phyloP scores from a whole-genome alignment of 92 coral and sea anemone genomes.

The Diadumene lineata region DNA sequence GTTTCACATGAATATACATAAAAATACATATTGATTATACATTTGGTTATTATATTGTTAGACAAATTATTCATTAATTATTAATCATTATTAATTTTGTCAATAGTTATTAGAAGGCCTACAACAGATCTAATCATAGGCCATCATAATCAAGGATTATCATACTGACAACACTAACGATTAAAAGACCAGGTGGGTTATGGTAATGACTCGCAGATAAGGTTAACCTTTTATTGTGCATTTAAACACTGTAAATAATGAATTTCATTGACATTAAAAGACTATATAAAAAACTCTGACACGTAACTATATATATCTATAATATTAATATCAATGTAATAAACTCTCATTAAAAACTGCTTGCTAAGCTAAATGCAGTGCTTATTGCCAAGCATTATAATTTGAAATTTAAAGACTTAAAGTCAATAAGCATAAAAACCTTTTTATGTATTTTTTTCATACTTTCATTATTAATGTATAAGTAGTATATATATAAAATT shows the following conservation, averaged over 20 bases:
- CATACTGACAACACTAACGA: too few relatives aligned
- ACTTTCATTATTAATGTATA: too few relatives aligned
- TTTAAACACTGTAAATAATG: neutral
- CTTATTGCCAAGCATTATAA: too few relatives aligned
- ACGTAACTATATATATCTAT: neutral
- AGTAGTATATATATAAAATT: too few relatives aligned
- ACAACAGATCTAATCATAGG: too few relatives aligned
- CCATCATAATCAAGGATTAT: too few relatives aligned
- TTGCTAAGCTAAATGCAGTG: too few relatives aligned
- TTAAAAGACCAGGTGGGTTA: too few relatives aligned
- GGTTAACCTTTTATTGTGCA: conserved; percentile 1
- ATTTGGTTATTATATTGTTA: neutral
- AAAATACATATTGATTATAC: neutral
- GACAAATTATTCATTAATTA: neutral
- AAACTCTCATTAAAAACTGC: conserved; percentile 1
- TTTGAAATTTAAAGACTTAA: too few relatives aligned
- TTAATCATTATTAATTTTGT: too few relatives aligned
- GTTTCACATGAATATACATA: neutral
- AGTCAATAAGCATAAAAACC: neutral
- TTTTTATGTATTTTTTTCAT: neutral
- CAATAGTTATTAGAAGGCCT: neutral
- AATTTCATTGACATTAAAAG: neutral
- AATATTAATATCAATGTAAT: neutral
- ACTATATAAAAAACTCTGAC: neutral
- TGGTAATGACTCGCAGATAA: too few relatives aligned